Base-by-base conservation (phyloP, 2,888 invertebrate genomes). In the Pegoplata infirma region DNA sequence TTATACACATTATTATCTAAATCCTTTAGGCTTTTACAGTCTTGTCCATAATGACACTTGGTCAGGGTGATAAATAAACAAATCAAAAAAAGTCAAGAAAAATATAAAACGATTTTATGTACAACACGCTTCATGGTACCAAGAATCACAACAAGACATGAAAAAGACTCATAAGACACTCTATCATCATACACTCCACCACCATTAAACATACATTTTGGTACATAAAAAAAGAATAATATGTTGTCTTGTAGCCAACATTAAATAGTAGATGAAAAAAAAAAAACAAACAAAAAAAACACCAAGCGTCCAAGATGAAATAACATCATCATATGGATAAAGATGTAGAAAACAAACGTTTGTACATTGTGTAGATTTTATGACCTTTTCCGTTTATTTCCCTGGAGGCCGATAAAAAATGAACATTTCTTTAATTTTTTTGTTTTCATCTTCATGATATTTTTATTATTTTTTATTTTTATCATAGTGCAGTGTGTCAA, bases 331-430 rank as follows among this genome's bases (percentile, higher is more conserved):
- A 17, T 55, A 28, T 17, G 59, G n/a, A n/a, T n/a, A n/a, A n/a
- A 53, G 47, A 59, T 32, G 59, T 59, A 53, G n/a, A 61, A 25
- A 68, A 47, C 59, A 68, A 73, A 68, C 44, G 58, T 12, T 25
- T 68, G 40, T 53, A 59, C 40, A 49, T 16, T 59, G 64, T 69
- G 59, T 69, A 69, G 47, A 74, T 71, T 79, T 79, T 79, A 71
- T 67, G 66, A 67, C 69, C 64, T 75, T 74, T 79, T 75, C 78
- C 66, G 40, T 74, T 75, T 79, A 79, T 79, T 79, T 79, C 78
- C 78, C 78, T 61, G 25, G 74, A 71, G 78, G 40, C 66, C 69
- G 66, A 79, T 79, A 75, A 74, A 78, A 79, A 75, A 55, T 53
- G 69, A 78, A 36, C 69, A 71, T 28, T 74, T 53, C 21, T 40